Percentiles rank a stretch among this genome's conserved stretches.
phyloP scores from a whole-genome alignment of 1,140 invertebrate genomes.

The Sycophila sp. region DNA sequence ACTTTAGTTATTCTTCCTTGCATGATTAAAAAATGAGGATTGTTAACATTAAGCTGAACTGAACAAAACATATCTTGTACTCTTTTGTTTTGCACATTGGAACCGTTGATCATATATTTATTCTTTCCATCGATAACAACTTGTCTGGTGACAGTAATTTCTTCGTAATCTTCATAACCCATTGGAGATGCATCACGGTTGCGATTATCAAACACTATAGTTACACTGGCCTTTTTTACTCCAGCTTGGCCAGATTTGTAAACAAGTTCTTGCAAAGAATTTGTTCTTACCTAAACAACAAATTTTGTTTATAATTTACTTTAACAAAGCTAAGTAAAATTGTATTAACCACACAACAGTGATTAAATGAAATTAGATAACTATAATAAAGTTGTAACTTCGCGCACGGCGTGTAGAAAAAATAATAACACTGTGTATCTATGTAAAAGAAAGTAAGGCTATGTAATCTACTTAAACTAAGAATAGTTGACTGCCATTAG shows the following conservation, averaged over 20 bases:
- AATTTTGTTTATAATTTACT: not conserved
- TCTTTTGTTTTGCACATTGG: slow-evolving; percentile 86
- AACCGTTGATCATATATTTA: slow-evolving; percentile 96
- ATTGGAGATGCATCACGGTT: slow-evolving; percentile 86
- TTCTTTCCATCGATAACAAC: slow-evolving; percentile 84
- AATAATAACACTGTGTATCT: too few species aligned
- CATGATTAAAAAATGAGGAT: slow-evolving; percentile 99
- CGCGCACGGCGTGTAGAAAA: too few species aligned
- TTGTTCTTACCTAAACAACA: slow-evolving; percentile 82
- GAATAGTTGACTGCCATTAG: too few species aligned
- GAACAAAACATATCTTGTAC: slow-evolving; percentile 96
- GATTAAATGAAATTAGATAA: too few species aligned
- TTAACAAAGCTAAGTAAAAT: not conserved
- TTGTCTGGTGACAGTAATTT: slow-evolving; percentile 94
- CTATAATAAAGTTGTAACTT: too few species aligned
- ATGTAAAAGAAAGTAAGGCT: slow-evolving; percentile 42
- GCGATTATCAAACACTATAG: slow-evolving; percentile 94
- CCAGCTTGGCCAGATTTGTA: slow-evolving; percentile 98
- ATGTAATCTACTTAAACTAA: slow-evolving; percentile 21
- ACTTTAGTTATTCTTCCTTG: slow-evolving; percentile 99
- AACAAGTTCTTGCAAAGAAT: slow-evolving; percentile 92
- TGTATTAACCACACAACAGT: not conserved
- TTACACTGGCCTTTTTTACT: slow-evolving; percentile 94
- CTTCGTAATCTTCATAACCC: slow-evolving; percentile 92
- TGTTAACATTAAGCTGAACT: slow-evolving; percentile 98